Evolutionary conservation across 2,113 vertebrate species (phyloP).

Genomic region (Pangasianodon gigas): DNA sequence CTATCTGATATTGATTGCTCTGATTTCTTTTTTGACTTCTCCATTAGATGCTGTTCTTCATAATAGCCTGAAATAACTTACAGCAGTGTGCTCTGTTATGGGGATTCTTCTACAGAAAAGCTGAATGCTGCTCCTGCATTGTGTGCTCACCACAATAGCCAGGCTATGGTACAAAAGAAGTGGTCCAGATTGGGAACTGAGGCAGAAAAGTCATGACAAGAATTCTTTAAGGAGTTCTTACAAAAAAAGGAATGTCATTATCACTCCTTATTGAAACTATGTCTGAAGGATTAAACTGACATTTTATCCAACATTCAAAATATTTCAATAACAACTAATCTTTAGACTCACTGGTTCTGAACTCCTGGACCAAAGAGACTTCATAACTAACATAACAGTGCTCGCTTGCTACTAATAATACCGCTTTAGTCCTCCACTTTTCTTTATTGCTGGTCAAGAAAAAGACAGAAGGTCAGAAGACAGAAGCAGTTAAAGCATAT

Average conservation of each 20-base stretch:
- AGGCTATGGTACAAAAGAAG: neutral
- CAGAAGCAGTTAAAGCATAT: neutral
- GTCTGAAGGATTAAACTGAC: constrained; percentile 25
- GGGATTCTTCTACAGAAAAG: constrained; percentile 16
- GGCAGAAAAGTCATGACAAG: constrained; percentile 3
- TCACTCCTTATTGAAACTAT: neutral
- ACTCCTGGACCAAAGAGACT: neutral
- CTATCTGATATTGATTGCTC: neutral
- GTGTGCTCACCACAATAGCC: constrained; percentile 17
- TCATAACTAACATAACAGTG: neutral
- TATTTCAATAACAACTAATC: constrained; percentile 6
- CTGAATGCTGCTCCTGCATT: constrained; percentile 23
- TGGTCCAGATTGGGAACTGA: neutral
- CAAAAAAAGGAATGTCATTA: constrained; percentile 24
- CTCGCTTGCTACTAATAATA: neutral
- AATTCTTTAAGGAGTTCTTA: constrained; percentile 6
- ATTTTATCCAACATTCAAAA: constrained; percentile 24
- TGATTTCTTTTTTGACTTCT: neutral
- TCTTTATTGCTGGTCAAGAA: neutral
- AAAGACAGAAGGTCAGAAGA: neutral
- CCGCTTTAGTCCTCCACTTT: neutral
- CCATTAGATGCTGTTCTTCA: neutral
- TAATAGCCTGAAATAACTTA: constrained; percentile 14
- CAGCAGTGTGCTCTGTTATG: neutral
- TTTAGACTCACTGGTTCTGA: neutral